phyloP scores from a whole-genome alignment of 2,888 invertebrate species.

The Thymelicus sylvestris region DNA sequence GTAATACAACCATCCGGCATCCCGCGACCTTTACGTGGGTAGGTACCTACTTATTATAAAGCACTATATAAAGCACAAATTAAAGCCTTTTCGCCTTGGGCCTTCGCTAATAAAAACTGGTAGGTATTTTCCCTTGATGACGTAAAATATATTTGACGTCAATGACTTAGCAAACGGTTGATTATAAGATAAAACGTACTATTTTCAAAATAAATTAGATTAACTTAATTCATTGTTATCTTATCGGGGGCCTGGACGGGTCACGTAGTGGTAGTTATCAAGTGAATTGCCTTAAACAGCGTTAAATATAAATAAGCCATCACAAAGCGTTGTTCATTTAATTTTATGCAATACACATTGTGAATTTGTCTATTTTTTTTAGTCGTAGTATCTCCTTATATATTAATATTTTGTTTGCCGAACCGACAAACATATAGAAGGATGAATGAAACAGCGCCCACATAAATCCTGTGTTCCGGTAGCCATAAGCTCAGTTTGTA shows the following conservation, averaged over 20 bases:
- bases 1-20: conserved; percentile 23
- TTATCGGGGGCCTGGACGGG: conserved; percentile 1
- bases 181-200: conserved; percentile 6
- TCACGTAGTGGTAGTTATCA: not conserved
- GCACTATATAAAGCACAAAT: conserved; percentile 27
- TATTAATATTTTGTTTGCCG: not conserved
- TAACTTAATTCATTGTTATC: conserved; percentile 11
- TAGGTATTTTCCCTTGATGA: conserved; percentile 26
- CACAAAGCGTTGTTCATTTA: too few species aligned
- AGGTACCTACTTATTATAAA: conserved; percentile 20
- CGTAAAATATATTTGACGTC: conserved; percentile 21
- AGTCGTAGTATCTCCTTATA: too few species aligned
- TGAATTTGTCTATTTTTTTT: too few species aligned
- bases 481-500: conserved; percentile 6
- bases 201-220: conserved; percentile 9
- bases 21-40: conserved; percentile 22
- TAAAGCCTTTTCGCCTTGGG: conserved; percentile 21
- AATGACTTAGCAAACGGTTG: not conserved
- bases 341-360: too few species aligned
- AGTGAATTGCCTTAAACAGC: not conserved
- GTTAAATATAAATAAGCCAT: too few species aligned
- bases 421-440: not conserved
- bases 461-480: conserved; percentile 15
- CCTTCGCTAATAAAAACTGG: conserved; percentile 17
- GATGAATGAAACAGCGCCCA: not conserved